phyloP scores from a whole-genome alignment of 1,140 invertebrate genomes.

The Doryteuthis pealeii region DNA sequence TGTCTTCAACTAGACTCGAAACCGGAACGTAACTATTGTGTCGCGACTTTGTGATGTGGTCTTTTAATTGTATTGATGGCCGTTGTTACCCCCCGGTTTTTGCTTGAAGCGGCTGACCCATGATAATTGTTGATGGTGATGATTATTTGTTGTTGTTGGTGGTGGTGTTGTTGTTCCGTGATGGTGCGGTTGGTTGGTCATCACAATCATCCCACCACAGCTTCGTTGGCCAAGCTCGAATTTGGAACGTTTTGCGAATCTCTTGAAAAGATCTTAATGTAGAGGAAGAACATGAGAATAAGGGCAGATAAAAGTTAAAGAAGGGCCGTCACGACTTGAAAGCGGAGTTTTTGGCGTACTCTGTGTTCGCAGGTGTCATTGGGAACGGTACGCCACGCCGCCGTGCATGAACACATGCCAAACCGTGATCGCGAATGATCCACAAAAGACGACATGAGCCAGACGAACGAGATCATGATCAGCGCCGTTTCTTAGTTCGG shows the following conservation, averaged over 20 bases:
- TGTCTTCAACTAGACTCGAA: conserved; percentile 27
- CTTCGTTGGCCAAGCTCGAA: conserved; percentile 56
- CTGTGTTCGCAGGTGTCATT: conserved; percentile 63
- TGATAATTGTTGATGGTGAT: conserved; percentile 13
- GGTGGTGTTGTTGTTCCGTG: no score
- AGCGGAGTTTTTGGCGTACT: conserved; percentile 63
- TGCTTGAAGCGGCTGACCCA: conserved; percentile 15
- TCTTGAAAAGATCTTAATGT: conserved; percentile 64
- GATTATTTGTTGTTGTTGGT: no score
- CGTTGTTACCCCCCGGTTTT: background rate
- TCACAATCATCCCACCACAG: conserved; percentile 16
- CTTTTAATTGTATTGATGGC: no score
- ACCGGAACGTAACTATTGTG: conserved; percentile 7
- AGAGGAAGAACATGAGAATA: conserved; percentile 65
- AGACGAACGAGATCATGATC: conserved; percentile 63
- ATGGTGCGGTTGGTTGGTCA: conserved; percentile 17
- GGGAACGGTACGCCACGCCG: conserved; percentile 51
- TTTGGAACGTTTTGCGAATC: conserved; percentile 62
- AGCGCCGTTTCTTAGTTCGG: conserved; percentile 66
- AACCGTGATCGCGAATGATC: conserved; percentile 63
- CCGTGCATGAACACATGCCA: conserved; percentile 62
- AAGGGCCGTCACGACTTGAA: conserved; percentile 64
- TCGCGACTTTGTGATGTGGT: background rate
- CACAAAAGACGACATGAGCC: conserved; percentile 63
- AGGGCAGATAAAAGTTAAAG: conserved; percentile 66